Percentiles rank a stretch among this genome's conserved stretches.
phyloP scores from a whole-genome alignment of 2,113 vertebrate genomes.

The Muntiacus reevesi region DNA sequence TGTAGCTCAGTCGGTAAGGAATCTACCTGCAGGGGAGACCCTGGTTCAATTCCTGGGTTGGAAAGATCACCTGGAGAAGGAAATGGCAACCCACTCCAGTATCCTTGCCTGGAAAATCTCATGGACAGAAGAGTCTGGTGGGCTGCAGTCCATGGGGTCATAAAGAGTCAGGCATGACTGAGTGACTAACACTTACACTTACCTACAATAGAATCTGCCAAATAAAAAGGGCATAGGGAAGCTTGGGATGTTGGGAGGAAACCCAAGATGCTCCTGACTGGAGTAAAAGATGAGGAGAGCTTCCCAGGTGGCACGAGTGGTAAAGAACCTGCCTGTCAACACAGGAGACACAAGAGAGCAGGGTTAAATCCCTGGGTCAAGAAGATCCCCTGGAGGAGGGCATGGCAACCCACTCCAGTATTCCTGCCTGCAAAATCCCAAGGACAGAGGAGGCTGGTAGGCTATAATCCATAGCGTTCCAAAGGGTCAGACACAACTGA shows the following conservation, averaged over 20 bases:
- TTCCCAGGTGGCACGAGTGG: not conserved
- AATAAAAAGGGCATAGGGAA: not conserved
- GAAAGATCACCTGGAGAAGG: not conserved
- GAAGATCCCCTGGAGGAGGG: not conserved
- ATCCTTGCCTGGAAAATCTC: not conserved
- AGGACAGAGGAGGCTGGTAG: not conserved
- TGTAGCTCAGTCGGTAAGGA: not conserved
- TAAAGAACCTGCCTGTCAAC: not conserved
- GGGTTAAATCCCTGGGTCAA: not conserved
- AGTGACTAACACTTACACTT: not conserved
- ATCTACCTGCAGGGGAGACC: not conserved
- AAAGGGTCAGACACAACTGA: not conserved
- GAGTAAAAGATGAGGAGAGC: not conserved
- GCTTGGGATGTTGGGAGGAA: not conserved
- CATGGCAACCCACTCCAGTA: not conserved
- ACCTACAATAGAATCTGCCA: not conserved
- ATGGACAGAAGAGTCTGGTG: too few relatives aligned
- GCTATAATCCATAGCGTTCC: not conserved
- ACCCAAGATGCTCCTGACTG: too few relatives aligned
- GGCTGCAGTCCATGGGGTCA: too few relatives aligned
- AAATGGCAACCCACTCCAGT: not conserved
- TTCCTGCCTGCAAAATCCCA: not conserved
- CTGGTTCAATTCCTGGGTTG: not conserved
- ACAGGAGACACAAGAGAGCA: not conserved
- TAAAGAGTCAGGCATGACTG: not conserved